Percentiles rank a stretch among this genome's conserved stretches.
Conservation (phyloP, 2,888 invertebrate species). For the Drosophila dives region DNA sequence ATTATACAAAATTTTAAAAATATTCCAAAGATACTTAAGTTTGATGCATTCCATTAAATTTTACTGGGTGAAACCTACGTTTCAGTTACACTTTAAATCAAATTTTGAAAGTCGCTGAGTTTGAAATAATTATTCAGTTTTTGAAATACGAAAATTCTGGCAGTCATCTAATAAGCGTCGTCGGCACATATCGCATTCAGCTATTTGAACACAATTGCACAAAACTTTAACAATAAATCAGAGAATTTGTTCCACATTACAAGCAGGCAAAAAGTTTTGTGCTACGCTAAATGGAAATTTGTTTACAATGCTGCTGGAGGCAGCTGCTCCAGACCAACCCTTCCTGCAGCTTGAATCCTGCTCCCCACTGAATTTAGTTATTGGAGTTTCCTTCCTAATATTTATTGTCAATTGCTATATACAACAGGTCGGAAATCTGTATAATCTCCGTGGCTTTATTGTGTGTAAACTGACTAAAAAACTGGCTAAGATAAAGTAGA, state of each 20-base stretch:
- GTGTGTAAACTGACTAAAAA: neutral
- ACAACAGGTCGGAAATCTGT: neutral
- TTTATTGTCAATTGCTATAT: neutral
- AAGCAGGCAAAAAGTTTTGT: conserved; percentile 53
- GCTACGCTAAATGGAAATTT: conserved; percentile 61
- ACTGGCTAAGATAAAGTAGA: neutral
- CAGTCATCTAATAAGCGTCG: conserved; percentile 34
- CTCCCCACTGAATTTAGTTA: neutral
- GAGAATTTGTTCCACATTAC: conserved; percentile 59
- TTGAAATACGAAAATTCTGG: conserved; percentile 13
- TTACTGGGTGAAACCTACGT: neutral
- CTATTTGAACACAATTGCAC: conserved; percentile 53
- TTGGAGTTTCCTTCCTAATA: neutral
- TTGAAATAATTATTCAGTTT: conserved; percentile 17
- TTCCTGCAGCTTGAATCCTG: conserved; percentile 14
- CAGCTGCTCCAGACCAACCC: conserved; percentile 25
- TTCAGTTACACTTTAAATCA: neutral
- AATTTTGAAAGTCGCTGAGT: neutral
- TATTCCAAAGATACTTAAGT: conserved; percentile 28
- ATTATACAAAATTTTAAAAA: conserved; percentile 26
- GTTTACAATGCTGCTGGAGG: conserved; percentile 52
- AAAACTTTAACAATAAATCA: conserved; percentile 73
- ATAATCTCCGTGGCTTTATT: neutral
- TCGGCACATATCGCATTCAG: conserved; percentile 56
- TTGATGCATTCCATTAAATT: conserved; percentile 47